Percentiles rank a stretch among this genome's conserved stretches.
phyloP scores from a whole-genome alignment of 2,113 vertebrate genomes.

The Paramisgurnus dabryanus region DNA sequence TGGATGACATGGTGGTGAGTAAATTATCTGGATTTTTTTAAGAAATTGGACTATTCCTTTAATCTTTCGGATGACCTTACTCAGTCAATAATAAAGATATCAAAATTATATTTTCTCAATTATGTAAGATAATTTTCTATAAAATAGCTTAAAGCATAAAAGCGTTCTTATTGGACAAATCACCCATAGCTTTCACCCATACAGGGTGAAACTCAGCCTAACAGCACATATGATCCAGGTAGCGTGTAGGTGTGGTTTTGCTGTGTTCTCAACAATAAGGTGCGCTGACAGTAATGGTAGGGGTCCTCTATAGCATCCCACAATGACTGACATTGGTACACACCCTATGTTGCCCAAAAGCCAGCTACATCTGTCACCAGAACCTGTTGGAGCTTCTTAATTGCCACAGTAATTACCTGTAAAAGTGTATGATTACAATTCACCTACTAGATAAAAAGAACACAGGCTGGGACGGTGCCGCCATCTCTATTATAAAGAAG shows the following conservation, averaged over 20 bases:
- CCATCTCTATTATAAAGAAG: conserved; percentile 38
- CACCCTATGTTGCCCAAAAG: conserved; percentile 38
- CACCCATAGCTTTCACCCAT: no score
- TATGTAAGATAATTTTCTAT: no score
- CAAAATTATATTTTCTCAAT: no score
- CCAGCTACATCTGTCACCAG: conserved; percentile 48
- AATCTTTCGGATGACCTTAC: no score
- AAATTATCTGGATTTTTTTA: no score
- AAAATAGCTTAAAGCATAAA: no score
- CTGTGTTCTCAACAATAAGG: conserved; percentile 23
- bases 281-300: conserved; percentile 44
- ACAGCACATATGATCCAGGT: conserved; percentile 33
- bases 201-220: background rate
- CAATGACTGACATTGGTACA: conserved; percentile 18
- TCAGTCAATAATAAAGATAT: no score
- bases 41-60: no score
- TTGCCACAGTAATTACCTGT: conserved; percentile 47
- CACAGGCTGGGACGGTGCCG: conserved; percentile 8
- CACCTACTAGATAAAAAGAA: conserved; percentile 32
- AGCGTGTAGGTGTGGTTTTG: conserved; percentile 45
- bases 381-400: conserved; percentile 40
- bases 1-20: no score
- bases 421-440: conserved; percentile 52
- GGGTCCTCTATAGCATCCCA: conserved; percentile 32
- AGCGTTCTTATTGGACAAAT: no score